Evolutionary conservation across 2,888 invertebrate species (phyloP).

Genomic region (Ariolimax columbianus): DNA sequence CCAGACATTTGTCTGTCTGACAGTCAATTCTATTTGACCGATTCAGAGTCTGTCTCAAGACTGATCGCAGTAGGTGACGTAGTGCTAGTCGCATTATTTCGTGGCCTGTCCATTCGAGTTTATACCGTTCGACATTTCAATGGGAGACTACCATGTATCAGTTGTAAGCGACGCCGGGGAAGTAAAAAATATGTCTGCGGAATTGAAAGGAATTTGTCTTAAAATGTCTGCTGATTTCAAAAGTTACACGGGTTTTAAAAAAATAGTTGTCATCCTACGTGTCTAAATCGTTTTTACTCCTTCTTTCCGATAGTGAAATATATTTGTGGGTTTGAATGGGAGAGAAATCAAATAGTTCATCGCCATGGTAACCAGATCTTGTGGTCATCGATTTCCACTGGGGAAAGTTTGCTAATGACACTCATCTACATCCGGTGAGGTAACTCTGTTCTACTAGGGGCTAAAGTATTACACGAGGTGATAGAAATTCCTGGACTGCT

Average conservation of each 20-base stretch:
- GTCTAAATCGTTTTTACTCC: too few species aligned
- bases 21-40: too few species aligned
- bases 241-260: too few species aligned
- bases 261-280: too few species aligned
- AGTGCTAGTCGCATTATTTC: background rate
- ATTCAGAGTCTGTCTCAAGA: too few species aligned
- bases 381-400: constrained; percentile 23
- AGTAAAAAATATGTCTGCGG: background rate
- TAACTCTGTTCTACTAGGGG: background rate
- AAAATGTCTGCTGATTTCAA: too few species aligned
- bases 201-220: too few species aligned
- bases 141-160: background rate
- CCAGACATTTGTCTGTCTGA: too few species aligned
- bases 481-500: too few species aligned
- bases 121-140: background rate
- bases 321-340: background rate
- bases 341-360: constrained; percentile 1
- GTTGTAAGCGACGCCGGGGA: background rate
- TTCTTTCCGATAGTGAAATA: background rate
- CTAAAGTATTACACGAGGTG: too few species aligned
- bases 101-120: background rate
- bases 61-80: too few species aligned
- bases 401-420: constrained; percentile 27
- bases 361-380: constrained; percentile 31
- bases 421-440: constrained; percentile 6